Evolutionary conservation across 2,113 vertebrate species (phyloP).

Genomic region (cattle (Bos taurus)): DNA sequence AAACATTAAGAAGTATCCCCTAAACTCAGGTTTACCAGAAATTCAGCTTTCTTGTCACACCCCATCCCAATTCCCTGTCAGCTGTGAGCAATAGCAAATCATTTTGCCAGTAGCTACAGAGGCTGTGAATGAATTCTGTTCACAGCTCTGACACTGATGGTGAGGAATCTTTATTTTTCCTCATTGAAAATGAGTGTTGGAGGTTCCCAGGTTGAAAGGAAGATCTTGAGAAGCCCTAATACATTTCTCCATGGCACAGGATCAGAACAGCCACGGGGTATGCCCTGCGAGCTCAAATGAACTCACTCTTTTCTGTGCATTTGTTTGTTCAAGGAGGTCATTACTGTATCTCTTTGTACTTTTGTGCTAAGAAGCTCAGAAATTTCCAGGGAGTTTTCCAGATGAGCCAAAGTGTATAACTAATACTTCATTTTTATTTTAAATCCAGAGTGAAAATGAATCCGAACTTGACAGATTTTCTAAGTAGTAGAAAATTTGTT

Average conservation of each 20-base stretch:
- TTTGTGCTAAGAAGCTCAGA: not conserved
- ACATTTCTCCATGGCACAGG: not conserved
- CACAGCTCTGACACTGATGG: not conserved
- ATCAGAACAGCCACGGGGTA: not conserved
- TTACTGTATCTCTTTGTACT: constrained; percentile 46
- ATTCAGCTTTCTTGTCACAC: not conserved
- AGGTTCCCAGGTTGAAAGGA: not conserved
- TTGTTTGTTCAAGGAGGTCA: constrained; percentile 13
- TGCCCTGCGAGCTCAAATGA: not conserved
- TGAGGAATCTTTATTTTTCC: not conserved
- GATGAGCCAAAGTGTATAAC: not conserved
- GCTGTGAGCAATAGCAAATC: not conserved
- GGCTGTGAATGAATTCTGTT: not conserved
- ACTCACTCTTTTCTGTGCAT: not conserved
- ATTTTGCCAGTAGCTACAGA: not conserved
- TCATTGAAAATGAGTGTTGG: not conserved
- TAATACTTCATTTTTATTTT: not conserved
- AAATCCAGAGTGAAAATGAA: not conserved
- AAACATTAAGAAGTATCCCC: not conserved
- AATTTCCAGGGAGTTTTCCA: constrained; percentile 22
- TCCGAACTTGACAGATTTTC: not conserved
- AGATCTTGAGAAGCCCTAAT: not conserved
- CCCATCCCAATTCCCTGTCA: not conserved
- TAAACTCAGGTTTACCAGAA: not conserved
- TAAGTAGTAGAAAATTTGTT: not conserved